Base-by-base conservation (phyloP, 1,140 invertebrate genomes). In the Camponotus pennsylvanicus region DNA sequence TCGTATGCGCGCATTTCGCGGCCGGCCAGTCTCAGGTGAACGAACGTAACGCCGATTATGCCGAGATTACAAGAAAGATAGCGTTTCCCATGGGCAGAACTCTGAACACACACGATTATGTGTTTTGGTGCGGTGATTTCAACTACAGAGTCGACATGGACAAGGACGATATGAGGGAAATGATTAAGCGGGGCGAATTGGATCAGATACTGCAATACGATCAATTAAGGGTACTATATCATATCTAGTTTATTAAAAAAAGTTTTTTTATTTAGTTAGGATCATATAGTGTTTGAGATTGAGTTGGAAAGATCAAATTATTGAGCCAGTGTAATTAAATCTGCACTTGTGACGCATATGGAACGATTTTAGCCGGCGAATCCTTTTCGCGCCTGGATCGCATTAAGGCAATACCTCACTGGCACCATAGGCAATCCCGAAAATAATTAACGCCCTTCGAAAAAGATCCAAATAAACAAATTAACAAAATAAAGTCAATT, bases 71-170 rank as follows among this genome's bases (percentile, higher is more conserved):
- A 0, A 96, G 98, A 87, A 99, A 99, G 96, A 96, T 99, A 88
- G 96, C 97, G 11, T 99, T 99, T 94, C 98, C 98, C 11, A 98
- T 99, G 98, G 98, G 98, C 37, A 96, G 98, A 85, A 98, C 97
- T 0, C 94, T 99, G 0, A 98, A 98, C 94, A 98, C 98, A 15
- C 99, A 99, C 94, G 99, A 99, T 95, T 99, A 99, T 95, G 97
- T 99, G 0, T 99, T 99, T 94, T 99, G 99, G 99, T 99, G 99
- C 95, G 99, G 99, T 0, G 99, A 99, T 96, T 99, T 99, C 95
- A 99, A 99, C 94, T 99, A 99, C 93, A 96, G 99, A 79, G 97
- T 99, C 85, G 99, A 99, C 94, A 97, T 99, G 96, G 97, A 98
- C 76, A 99, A 98, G 93, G 99, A 99, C 15, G 98, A 99, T 93